These are phyloP conservation scores for Callimorpha dominula DNA, from an alignment of 2,888 invertebrate species.

Conservation along the genomic window DNA sequence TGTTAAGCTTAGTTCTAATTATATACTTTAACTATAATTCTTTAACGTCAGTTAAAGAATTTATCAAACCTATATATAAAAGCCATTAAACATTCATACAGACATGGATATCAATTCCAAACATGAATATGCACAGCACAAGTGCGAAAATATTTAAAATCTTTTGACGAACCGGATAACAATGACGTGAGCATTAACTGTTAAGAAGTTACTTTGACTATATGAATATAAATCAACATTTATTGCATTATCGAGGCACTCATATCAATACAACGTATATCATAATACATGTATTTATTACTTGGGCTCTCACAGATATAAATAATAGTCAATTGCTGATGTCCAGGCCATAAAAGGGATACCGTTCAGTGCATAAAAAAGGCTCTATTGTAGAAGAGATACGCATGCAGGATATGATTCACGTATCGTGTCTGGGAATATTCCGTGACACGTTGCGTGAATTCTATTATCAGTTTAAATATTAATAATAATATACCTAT, in stretches of 20 bases:
- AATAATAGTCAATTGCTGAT: background rate
- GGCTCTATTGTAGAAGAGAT: no score
- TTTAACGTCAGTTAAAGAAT: no score
- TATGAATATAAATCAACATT: conserved; percentile 1
- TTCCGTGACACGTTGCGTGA: background rate
- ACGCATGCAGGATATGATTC: background rate
- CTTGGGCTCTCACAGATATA: background rate
- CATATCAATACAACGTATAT: background rate
- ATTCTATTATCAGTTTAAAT: background rate
- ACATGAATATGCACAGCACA: background rate
- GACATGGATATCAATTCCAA: conserved; percentile 1
- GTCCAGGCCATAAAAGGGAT: background rate
- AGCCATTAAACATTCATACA: background rate
- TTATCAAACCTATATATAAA: background rate
- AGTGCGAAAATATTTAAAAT: background rate
- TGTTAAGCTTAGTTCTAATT: no score
- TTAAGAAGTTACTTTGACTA: background rate
- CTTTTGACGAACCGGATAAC: background rate
- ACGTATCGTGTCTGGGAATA: background rate
- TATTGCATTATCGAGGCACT: background rate
- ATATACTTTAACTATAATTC: no score
- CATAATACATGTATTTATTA: background rate
- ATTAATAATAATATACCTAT: no score
- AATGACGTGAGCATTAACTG: background rate
- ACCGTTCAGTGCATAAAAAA: background rate